Evolutionary conservation across 1,140 invertebrate genomes (phyloP).

Genomic region (Drosophila ambigua): DNA sequence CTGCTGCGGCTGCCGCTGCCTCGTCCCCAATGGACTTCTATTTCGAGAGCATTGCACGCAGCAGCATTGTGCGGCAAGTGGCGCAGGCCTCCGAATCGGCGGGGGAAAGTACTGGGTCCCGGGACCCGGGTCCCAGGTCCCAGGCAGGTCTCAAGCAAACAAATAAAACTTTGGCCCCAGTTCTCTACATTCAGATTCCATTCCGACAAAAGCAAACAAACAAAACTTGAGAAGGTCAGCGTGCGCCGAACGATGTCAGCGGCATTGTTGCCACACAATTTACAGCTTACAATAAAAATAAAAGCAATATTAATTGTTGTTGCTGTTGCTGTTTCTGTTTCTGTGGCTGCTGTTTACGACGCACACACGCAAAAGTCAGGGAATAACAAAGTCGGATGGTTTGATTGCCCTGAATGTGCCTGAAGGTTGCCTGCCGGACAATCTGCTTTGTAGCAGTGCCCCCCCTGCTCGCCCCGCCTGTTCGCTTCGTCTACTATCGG

Average conservation of each 20-base stretch:
- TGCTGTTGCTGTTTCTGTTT: slow-evolving; percentile 22
- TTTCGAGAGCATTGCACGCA: slow-evolving; percentile 43
- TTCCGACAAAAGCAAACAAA: slow-evolving; percentile 42
- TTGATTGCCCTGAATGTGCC: slow-evolving; percentile 45
- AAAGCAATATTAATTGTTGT: slow-evolving; percentile 42
- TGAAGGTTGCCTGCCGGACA: slow-evolving; percentile 43
- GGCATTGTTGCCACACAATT: slow-evolving; percentile 51
- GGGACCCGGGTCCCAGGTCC: slow-evolving; percentile 5
- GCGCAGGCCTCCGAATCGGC: slow-evolving; percentile 9
- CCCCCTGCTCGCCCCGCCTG: not conserved
- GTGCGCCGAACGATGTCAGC: slow-evolving; percentile 39
- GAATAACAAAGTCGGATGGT: slow-evolving; percentile 2
- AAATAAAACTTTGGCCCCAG: slow-evolving; percentile 70
- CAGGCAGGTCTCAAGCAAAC: slow-evolving; percentile 59
- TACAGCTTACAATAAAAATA: slow-evolving; percentile 72
- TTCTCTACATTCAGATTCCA: slow-evolving; percentile 17
- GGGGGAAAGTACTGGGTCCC: slow-evolving; percentile 21
- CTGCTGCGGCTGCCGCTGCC: slow-evolving; percentile 7
- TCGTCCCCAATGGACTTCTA: slow-evolving; percentile 39
- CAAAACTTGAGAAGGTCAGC: slow-evolving; percentile 77
- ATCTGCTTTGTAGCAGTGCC: slow-evolving; percentile 5
- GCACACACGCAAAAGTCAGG: slow-evolving; percentile 20
- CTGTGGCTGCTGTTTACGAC: slow-evolving; percentile 14
- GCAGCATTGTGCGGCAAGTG: slow-evolving; percentile 3
- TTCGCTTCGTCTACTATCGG: not conserved